Base-by-base conservation (phyloP, 1,140 invertebrate species). In the Vanessa atalanta region DNA sequence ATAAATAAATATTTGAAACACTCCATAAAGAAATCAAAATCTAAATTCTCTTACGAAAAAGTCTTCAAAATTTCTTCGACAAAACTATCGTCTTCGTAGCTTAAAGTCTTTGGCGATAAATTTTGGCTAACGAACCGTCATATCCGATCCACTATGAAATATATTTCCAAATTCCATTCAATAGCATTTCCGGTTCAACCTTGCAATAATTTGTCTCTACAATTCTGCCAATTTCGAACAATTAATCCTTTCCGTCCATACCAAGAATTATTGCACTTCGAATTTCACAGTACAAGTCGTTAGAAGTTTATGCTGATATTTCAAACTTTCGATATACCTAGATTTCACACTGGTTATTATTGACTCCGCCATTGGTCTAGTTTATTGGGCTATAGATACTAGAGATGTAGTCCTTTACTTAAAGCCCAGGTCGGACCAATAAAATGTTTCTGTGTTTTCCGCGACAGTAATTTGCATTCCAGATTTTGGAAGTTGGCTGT, bases 151-250 rank as follows among this genome's bases (percentile, higher is more conserved):
- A 12, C 26, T n/a, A 61, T 61, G 26, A 61, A 61, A 61, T 61
- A 61, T 31, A 37, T 37, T 26, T 61, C 57, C 31, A 61, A 37
- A 61, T 37, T 61, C 57, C 57, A 37, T 37, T 37, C 57, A 61
- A 37, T 61, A 61, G 57, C 31, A 61, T 15, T 61, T 37, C 57
- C 57, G 31, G 14, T 31, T 11, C 57, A 26, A 37, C 16, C 31
- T 61, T 61, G 23, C 57, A 61, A 61, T 61, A 61, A 61, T 61
- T 37, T 61, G 57, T 61, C 57, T 23, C 26, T 37, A 23, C 20
- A 61, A 37, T 61, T 61, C 26, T 23, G 57, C 57, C 26, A 61
- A 37, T 61, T 61, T 37, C 57, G 57, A 37, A 37, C 57, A 61
- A 61, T 61, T 61, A 61, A 61, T 61, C 57, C 57, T 61, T 61